phyloP scores from a whole-genome alignment of 2,113 vertebrate genomes.

The Panthera uncia region DNA sequence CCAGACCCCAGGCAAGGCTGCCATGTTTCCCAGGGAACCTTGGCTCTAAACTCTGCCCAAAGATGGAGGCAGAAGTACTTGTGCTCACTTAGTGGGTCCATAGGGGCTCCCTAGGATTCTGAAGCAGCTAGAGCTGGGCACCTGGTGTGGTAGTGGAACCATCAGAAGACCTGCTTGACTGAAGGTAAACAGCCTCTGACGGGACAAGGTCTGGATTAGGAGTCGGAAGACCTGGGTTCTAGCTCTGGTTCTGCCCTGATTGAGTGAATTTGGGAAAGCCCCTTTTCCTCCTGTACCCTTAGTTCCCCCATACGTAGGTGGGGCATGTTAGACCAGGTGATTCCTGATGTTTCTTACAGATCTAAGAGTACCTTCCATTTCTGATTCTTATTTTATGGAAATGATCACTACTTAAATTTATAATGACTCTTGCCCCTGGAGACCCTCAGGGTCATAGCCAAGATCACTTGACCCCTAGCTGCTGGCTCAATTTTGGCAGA shows the following conservation, averaged over 20 bases:
- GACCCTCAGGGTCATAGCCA: background rate
- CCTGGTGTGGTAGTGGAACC: background rate
- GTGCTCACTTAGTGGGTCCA: background rate
- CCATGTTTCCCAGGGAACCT: background rate
- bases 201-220: background rate
- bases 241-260: background rate
- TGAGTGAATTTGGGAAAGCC: background rate
- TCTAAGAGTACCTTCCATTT: background rate
- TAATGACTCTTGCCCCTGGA: background rate
- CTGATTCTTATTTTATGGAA: conserved; percentile 5
- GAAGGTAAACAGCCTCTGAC: background rate
- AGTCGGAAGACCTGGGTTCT: background rate
- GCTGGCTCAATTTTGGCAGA: background rate
- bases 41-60: background rate
- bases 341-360: background rate
- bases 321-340: background rate
- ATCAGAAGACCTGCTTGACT: background rate
- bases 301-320: background rate
- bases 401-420: background rate
- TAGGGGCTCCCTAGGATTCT: background rate
- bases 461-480: background rate
- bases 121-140: background rate
- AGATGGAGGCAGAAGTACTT: background rate
- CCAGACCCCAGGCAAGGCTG: background rate
- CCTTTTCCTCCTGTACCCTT: background rate